These are phyloP conservation scores for Pomacea maculata DNA, from an alignment of 1,140 invertebrate genomes.

Conservation along the genomic window DNA sequence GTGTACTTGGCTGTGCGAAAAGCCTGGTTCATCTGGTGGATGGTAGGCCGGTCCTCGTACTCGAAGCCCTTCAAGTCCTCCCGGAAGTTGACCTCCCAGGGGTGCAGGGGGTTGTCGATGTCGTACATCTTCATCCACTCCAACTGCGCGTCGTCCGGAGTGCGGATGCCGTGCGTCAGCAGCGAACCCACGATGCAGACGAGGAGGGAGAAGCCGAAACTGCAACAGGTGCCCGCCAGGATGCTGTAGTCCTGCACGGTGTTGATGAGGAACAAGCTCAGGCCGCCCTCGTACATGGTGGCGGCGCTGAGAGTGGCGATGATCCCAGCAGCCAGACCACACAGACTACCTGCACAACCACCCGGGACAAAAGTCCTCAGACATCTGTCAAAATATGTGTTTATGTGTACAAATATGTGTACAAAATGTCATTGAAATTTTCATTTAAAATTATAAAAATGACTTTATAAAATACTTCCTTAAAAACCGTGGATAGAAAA, in stretches of 20 bases:
- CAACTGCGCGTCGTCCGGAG: constrained; percentile 40
- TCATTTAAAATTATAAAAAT: too few relatives aligned
- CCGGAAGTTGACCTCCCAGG: constrained; percentile 64
- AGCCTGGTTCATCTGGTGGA: constrained; percentile 56
- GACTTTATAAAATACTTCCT: too few relatives aligned
- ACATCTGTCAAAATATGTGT: too few relatives aligned
- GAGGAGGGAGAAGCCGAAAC: constrained; percentile 58
- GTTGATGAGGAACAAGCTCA: constrained; percentile 60
- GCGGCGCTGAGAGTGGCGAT: constrained; percentile 58
- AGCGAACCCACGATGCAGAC: constrained; percentile 60
- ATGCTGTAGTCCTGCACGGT: constrained; percentile 63
- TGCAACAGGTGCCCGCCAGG: constrained; percentile 61
- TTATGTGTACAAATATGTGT: too few relatives aligned
- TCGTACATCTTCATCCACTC: constrained; percentile 67
- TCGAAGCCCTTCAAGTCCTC: constrained; percentile 57
- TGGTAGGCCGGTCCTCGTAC: constrained; percentile 57
- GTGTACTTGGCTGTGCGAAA: constrained; percentile 56
- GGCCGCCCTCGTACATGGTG: constrained; percentile 57
- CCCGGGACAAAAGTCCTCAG: too few relatives aligned
- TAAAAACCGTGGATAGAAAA: too few relatives aligned
- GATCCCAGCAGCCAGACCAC: constrained; percentile 59
- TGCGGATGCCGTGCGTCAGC: constrained; percentile 49
- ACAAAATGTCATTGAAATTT: too few relatives aligned
- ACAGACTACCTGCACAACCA: constrained; percentile 55
- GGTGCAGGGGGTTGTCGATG: constrained; percentile 66